Evolutionary conservation across 2,113 vertebrate genomes (phyloP), one percentile per base, ranked within the genome.

Genomic region (Alectura lathami): DNA sequence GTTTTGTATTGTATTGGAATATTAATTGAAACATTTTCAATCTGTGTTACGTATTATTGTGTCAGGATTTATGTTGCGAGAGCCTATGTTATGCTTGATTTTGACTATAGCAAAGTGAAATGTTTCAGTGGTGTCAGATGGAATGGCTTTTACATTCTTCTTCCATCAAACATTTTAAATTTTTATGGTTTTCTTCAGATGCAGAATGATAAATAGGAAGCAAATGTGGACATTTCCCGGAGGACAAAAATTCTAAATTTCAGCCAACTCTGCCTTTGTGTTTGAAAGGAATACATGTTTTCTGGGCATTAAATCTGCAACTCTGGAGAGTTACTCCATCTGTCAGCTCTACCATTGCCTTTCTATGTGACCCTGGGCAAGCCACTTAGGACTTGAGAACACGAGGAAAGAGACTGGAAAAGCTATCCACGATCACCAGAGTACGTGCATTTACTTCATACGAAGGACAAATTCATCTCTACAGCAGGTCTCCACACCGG

Each of bases 21-120:
- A 91, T 88, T 81, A 83, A 91, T 94, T 59, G 64, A 89, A 81
- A 36, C 56, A 64, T 77, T 86, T 89, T 93, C 76, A 84, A 60
- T 48, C 20, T 68, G 43, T 36, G 30, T 7, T 67, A 13, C 48
- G 38, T 84, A 79, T 87, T 87, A 78, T 66, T 75, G 74, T 66
- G 15, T 18, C 34, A 48, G 47, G 47, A 42, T 91, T 87, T 57
- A 66, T 62, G 50, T 47, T 47, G 34, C 32, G 6, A 13, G 18
- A 63, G 43, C 13, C 36, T 86, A 64, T 88, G 64, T 45, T 88
- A 23, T 45, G 53, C 59, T 91, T 40, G 11, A 30, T 83, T 94
- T 95, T 67, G 68, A 83, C 76, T 42, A 86, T 90, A 90, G 42
- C 79, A 62, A 91, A 83, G 34, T 64, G 79, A 93, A 86, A 64